Evolutionary conservation across 2,888 invertebrate genomes (phyloP).

Genomic region (Epirrita christyi): DNA sequence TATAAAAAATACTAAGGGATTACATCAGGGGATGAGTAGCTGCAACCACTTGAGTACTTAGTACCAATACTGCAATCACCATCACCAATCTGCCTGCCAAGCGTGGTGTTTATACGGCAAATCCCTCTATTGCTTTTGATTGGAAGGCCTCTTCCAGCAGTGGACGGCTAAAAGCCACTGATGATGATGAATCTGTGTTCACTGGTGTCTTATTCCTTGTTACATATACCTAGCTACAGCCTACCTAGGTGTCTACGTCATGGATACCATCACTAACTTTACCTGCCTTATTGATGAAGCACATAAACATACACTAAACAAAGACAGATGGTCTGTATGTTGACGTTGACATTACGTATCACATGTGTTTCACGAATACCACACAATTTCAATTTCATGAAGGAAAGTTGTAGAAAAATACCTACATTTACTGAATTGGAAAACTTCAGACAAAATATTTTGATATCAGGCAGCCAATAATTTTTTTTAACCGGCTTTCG

Average conservation of each 20-base stretch:
- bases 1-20: no score
- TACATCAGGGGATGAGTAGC: no score
- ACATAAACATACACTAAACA: slow-evolving; percentile 12
- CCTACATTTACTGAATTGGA: neutral
- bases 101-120: no score
- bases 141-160: no score
- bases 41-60: no score
- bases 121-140: no score
- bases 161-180: no score
- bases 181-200: no score
- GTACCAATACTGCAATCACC: no score
- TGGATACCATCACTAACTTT: neutral
- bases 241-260: neutral
- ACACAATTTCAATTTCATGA: neutral
- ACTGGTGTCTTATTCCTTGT: no score
- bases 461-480: neutral
- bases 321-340: slow-evolving; percentile 6
- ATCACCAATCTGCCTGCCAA: no score
- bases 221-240: neutral
- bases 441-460: neutral
- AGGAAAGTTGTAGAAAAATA: neutral
- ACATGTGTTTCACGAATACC: slow-evolving; percentile 11
- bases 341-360: slow-evolving; percentile 9
- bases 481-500: no score
- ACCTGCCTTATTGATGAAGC: neutral